Evolutionary conservation across 2,888 invertebrate species (phyloP).

Genomic region (Saturnia pavonia): DNA sequence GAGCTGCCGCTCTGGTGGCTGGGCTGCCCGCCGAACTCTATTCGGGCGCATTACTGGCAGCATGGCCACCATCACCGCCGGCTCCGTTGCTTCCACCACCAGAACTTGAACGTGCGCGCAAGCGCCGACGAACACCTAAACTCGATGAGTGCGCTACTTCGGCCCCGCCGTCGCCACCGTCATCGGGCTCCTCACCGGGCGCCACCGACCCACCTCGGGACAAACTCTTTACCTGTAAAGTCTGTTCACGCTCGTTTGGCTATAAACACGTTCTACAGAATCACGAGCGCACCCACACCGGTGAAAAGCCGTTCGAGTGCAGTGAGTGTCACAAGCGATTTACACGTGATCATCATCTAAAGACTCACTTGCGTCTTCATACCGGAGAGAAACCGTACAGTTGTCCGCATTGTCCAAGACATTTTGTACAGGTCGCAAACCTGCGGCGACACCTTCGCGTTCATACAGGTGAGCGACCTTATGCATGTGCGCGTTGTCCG

Average conservation of each 20-base stretch:
- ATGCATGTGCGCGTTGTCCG: constrained; percentile 92
- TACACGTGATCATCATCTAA: constrained; percentile 95
- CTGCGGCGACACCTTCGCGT: constrained; percentile 93
- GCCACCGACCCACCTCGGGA: constrained; percentile 83
- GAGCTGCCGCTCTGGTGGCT: constrained; percentile 76
- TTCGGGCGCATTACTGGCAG: constrained; percentile 83
- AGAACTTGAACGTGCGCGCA: constrained; percentile 69
- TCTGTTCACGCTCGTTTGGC: constrained; percentile 94
- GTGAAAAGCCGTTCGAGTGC: constrained; percentile 96
- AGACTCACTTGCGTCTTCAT: constrained; percentile 95
- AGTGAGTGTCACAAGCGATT: constrained; percentile 95
- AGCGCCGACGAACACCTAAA: constrained; percentile 75
- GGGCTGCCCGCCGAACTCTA: constrained; percentile 84
- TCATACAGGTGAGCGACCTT: constrained; percentile 95
- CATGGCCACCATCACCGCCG: constrained; percentile 80
- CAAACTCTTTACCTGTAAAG: constrained; percentile 93
- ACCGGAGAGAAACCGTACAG: constrained; percentile 97
- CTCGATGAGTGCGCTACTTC: constrained; percentile 62
- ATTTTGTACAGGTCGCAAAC: constrained; percentile 97
- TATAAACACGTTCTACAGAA: constrained; percentile 97
- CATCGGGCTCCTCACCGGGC: constrained; percentile 78
- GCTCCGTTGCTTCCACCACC: constrained; percentile 79
- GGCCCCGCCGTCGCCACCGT: constrained; percentile 66
- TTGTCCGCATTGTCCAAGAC: constrained; percentile 94
- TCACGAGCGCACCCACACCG: constrained; percentile 96